Evolutionary conservation across 1,140 invertebrate genomes (phyloP).

Genomic region (Philopotamus ludificatus): DNA sequence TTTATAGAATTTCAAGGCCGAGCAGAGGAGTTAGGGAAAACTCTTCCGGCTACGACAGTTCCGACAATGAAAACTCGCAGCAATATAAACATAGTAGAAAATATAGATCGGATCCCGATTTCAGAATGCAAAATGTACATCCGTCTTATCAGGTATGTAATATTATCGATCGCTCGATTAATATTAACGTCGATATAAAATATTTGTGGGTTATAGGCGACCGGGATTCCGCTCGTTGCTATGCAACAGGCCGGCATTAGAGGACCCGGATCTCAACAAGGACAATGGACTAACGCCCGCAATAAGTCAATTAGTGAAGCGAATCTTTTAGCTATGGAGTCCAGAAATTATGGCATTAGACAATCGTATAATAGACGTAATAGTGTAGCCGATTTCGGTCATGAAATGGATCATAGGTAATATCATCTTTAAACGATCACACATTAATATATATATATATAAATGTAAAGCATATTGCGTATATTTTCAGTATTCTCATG

Average conservation of each 20-base stretch:
- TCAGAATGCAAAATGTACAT: slow-evolving; percentile 63
- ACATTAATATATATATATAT: not conserved
- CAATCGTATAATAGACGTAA: slow-evolving; percentile 57
- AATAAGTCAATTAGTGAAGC: slow-evolving; percentile 72
- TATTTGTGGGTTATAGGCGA: slow-evolving; percentile 6
- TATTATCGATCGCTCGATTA: not conserved
- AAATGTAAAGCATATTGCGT: slow-evolving; percentile 1
- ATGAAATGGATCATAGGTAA: slow-evolving; percentile 55
- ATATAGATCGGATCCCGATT: slow-evolving; percentile 80
- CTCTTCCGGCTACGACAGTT: slow-evolving; percentile 87
- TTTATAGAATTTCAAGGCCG: slow-evolving; percentile 50
- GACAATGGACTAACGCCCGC: slow-evolving; percentile 58
- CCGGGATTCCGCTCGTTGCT: slow-evolving; percentile 56
- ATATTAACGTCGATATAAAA: not conserved
- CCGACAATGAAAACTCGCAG: slow-evolving; percentile 66
- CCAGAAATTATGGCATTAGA: slow-evolving; percentile 44
- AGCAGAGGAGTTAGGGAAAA: slow-evolving; percentile 53
- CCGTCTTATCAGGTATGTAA: slow-evolving; percentile 55
- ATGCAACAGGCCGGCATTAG: slow-evolving; percentile 61
- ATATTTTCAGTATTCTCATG: slow-evolving; percentile 49
- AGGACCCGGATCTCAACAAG: slow-evolving; percentile 47
- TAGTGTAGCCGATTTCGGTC: slow-evolving; percentile 66
- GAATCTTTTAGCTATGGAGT: slow-evolving; percentile 66
- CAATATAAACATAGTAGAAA: slow-evolving; percentile 65
- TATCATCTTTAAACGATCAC: not conserved